A percentile compares a stretch with the other conserved stretches of the same genome.
phyloP scores from a whole-genome alignment of 2,888 invertebrate species.

The Calameuta idolon region DNA sequence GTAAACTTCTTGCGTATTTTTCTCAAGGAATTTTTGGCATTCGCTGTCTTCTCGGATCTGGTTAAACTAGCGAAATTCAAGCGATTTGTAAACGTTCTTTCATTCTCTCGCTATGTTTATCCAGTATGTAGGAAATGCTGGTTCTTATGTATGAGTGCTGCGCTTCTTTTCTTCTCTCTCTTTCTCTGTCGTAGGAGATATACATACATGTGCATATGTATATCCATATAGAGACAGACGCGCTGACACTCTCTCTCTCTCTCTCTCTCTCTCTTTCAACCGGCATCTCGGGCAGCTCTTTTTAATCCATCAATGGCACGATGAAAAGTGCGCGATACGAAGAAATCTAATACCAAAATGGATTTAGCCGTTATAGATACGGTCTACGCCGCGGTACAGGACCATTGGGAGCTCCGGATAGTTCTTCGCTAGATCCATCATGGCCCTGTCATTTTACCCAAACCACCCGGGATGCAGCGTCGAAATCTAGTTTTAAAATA shows the following conservation, averaged over 20 bases:
- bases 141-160: not conserved
- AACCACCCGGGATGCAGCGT: slow-evolving; percentile 24
- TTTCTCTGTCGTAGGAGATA: not conserved
- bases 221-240: not conserved
- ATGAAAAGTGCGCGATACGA: slow-evolving; percentile 45
- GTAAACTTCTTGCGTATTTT: not conserved
- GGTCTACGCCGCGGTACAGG: slow-evolving; percentile 4
- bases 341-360: slow-evolving; percentile 57
- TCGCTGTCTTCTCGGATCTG: not conserved
- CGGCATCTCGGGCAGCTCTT: slow-evolving; percentile 12
- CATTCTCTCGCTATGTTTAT: not conserved
- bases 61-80: not conserved
- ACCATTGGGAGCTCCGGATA: not conserved
- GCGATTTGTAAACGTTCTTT: not conserved
- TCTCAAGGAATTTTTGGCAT: not conserved
- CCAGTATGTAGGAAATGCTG: not conserved
- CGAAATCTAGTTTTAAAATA: slow-evolving; percentile 45
- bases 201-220: too few species aligned
- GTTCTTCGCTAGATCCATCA: slow-evolving; percentile 40
- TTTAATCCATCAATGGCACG: slow-evolving; percentile 49
- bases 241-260: not conserved
- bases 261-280: not conserved
- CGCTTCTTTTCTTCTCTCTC: not conserved
- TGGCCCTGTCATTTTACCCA: slow-evolving; percentile 25
- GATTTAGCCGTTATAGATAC: slow-evolving; percentile 50